A percentile compares a stretch with the other conserved stretches of the same genome.
phyloP scores from a whole-genome alignment of 2,113 vertebrate genomes.

The Kryptolebias marmoratus region DNA sequence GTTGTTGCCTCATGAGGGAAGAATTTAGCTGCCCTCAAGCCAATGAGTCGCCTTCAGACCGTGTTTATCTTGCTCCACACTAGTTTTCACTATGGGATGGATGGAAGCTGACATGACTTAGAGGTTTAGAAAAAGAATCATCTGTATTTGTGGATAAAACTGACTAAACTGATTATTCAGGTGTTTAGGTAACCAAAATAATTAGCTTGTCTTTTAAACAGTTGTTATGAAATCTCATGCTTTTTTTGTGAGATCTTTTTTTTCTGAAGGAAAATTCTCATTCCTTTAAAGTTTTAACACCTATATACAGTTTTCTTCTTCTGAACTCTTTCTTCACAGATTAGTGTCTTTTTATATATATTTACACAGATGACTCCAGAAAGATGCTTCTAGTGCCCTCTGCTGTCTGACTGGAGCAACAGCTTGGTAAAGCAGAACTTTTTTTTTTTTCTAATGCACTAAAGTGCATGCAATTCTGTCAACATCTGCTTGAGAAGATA shows the following conservation, averaged over 20 bases:
- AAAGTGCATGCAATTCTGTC: background rate
- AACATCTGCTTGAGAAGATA: too few species aligned
- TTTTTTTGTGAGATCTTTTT: background rate
- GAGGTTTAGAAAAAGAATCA: background rate
- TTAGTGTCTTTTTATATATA: too few species aligned
- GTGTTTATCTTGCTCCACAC: conserved; percentile 83
- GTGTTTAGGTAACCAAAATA: background rate
- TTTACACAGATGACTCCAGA: conserved; percentile 78
- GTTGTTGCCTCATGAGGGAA: conserved; percentile 81
- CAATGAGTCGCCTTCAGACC: conserved; percentile 78
- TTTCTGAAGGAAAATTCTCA: background rate
- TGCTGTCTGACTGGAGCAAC: conserved; percentile 83
- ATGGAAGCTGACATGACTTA: conserved; percentile 4
- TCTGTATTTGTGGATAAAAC: background rate
- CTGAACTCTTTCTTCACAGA: too few species aligned
- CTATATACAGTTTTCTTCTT: too few species aligned
- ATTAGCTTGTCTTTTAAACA: background rate
- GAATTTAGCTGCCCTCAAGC: conserved; percentile 65
- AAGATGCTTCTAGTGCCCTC: conserved; percentile 76
- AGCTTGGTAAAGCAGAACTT: conserved; percentile 58
- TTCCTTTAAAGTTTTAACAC: background rate
- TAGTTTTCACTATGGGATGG: conserved; percentile 58
- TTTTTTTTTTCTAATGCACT: too few species aligned
- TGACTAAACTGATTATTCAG: conserved; percentile 1
- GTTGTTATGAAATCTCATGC: background rate